A percentile compares a stretch with the other conserved stretches of the same genome.
phyloP scores from a whole-genome alignment of 2,797 vertebrate species.

The Tarsius wallacei region DNA sequence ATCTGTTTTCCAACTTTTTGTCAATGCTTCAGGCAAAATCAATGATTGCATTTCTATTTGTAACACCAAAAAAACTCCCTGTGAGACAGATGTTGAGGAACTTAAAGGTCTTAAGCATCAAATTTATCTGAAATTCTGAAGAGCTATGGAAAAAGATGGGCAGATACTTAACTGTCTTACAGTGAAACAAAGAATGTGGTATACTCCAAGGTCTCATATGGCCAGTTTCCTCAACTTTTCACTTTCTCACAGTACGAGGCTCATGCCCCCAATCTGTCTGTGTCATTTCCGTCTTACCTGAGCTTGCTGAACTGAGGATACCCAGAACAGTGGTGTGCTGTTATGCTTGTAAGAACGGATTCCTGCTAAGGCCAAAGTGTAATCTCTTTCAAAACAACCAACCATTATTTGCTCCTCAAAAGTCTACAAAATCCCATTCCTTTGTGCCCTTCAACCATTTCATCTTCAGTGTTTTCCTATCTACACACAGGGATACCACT shows the following conservation, averaged over 20 bases:
- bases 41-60: conserved; percentile 58
- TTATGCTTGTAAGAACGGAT: not conserved
- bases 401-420: not conserved
- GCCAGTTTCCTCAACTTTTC: not conserved
- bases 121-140: conserved; percentile 34
- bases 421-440: not conserved
- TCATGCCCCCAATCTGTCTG: not conserved
- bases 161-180: not conserved
- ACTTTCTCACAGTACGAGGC: not conserved
- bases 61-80: conserved; percentile 24
- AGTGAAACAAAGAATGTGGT: not conserved
- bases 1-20: conserved; percentile 36
- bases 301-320: not conserved
- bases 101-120: not conserved
- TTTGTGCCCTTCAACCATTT: not conserved
- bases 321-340: not conserved
- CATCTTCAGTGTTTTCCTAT: not conserved
- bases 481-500: not conserved
- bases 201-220: not conserved
- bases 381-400: not conserved
- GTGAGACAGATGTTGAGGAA: not conserved
- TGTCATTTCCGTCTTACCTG: not conserved
- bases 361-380: not conserved
- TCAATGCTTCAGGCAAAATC: conserved; percentile 35
- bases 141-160: not conserved